Evolutionary conservation across 2,797 vertebrate genomes (phyloP).

Genomic region (Lacerta viridis): DNA sequence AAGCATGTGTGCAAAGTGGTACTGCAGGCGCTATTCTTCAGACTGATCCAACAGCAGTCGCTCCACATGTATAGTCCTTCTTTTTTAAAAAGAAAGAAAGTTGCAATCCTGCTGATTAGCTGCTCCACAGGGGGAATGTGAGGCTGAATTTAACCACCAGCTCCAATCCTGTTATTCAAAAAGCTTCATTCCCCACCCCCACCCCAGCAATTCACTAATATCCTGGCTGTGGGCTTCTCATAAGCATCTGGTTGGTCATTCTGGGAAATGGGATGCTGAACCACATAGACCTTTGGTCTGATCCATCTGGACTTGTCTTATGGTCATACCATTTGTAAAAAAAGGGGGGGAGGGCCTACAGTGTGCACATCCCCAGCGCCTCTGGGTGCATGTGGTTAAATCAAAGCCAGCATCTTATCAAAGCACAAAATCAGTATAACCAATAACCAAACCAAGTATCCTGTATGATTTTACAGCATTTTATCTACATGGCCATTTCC

Average conservation of each 20-base stretch:
- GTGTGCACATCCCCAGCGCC: neutral
- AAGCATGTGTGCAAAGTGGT: neutral
- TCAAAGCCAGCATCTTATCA: neutral
- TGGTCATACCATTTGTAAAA: neutral
- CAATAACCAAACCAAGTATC: slow-evolving; percentile 48
- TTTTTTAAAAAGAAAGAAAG: neutral
- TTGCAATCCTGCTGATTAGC: neutral
- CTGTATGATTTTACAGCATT: slow-evolving; percentile 18
- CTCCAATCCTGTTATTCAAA: neutral
- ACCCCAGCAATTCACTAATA: neutral
- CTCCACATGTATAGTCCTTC: neutral
- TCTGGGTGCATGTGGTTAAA: neutral
- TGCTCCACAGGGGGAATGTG: neutral
- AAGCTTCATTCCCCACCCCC: neutral
- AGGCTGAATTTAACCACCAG: neutral
- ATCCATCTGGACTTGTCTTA: neutral
- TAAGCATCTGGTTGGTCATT: neutral
- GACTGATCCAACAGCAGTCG: neutral
- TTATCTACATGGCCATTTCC: neutral
- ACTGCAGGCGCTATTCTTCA: neutral
- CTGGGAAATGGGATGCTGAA: neutral
- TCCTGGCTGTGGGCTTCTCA: neutral
- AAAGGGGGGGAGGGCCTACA: neutral
- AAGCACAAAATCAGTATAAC: neutral
- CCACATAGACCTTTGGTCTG: neutral